Evolutionary conservation across 2,113 vertebrate genomes (phyloP).

Genomic region (Dipodomys ordii): DNA sequence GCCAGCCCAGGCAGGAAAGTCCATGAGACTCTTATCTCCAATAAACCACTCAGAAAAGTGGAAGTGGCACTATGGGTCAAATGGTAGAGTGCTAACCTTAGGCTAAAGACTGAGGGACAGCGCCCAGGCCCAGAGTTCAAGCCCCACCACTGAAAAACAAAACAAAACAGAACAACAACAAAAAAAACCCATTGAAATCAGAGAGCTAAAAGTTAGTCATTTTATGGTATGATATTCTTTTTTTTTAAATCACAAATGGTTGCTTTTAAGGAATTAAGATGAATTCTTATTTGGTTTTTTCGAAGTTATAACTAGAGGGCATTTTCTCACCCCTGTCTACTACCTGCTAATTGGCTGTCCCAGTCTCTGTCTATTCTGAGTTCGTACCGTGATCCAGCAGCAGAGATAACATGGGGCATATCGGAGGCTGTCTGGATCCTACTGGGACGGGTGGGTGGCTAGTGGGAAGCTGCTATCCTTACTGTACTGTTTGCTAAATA

Average conservation of each 20-base stretch:
- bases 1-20: too few relatives aligned
- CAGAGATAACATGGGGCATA: background rate
- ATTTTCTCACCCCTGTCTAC: background rate
- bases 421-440: background rate
- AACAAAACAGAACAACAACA: too few relatives aligned
- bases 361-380: background rate
- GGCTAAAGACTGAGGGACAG: too few relatives aligned
- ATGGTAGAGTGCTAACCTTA: too few relatives aligned
- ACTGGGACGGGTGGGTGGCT: too few relatives aligned
- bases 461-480: background rate
- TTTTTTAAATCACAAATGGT: background rate
- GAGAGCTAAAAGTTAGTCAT: conserved; percentile 6
- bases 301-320: background rate
- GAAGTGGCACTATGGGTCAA: too few relatives aligned
- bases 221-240: conserved; percentile 4
- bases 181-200: background rate
- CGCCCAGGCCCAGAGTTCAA: too few relatives aligned
- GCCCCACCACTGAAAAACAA: too few relatives aligned
- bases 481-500: background rate
- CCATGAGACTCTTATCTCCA: too few relatives aligned
- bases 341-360: background rate
- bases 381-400: too few relatives aligned
- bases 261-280: conserved; percentile 34
- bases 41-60: too few relatives aligned
- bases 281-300: background rate